Conservation (phyloP, 2,888 invertebrate genomes). For the Brenthis ino region DNA sequence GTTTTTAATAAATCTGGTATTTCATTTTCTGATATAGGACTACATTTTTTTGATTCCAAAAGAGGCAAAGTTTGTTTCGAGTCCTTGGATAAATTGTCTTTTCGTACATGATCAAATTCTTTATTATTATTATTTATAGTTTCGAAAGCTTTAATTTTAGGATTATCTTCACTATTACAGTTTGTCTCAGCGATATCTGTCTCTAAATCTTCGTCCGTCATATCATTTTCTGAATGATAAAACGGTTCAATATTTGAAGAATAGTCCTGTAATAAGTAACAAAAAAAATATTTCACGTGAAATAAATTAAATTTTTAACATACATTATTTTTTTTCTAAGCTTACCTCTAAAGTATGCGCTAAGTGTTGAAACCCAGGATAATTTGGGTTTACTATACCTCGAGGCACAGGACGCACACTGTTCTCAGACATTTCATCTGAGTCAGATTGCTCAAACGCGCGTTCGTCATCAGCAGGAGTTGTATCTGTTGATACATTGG, state of each 20-base stretch:
- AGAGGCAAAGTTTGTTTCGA: constrained; percentile 40
- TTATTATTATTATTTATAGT: constrained; percentile 46
- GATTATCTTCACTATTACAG: constrained; percentile 15
- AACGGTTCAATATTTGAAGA: constrained; percentile 74
- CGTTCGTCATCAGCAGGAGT: constrained; percentile 80
- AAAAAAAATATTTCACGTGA: constrained; percentile 5
- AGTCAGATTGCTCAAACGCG: constrained; percentile 81
- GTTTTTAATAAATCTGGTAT: constrained; percentile 75
- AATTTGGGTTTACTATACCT: constrained; percentile 92
- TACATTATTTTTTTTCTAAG: not conserved
- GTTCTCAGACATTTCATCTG: constrained; percentile 78
- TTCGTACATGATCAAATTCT: constrained; percentile 33
- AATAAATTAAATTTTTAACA: too few species aligned
- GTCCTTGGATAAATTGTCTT: not conserved
- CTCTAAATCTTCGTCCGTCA: constrained; percentile 77
- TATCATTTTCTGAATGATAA: constrained; percentile 79
- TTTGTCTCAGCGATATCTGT: constrained; percentile 61
- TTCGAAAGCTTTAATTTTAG: constrained; percentile 49
- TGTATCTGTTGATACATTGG: constrained; percentile 47
- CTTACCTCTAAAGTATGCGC: constrained; percentile 86
- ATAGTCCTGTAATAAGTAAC: constrained; percentile 61
- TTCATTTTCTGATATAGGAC: constrained; percentile 52
- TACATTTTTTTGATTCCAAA: constrained; percentile 44
- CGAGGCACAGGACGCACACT: constrained; percentile 76
- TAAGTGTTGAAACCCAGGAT: constrained; percentile 91